Percentiles rank a stretch among this genome's conserved stretches.
These are phyloP conservation scores for Drosophila cracens DNA, from an alignment of 2,888 invertebrate species.

Conservation along the genomic window DNA sequence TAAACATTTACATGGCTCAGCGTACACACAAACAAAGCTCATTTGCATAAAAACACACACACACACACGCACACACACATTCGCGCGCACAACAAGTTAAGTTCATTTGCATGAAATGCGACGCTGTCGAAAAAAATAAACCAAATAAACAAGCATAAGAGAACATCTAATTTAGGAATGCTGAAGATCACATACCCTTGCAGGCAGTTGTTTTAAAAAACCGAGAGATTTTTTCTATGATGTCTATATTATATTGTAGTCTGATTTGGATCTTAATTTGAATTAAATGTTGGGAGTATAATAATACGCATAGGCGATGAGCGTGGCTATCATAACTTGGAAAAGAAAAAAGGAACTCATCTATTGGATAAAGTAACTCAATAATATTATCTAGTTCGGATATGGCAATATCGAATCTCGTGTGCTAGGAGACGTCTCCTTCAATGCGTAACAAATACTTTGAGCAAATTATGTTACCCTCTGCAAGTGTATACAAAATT, in stretches of 20 bases:
- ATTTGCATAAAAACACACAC: slow-evolving; percentile 60
- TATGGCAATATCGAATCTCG: not conserved
- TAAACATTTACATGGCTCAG: slow-evolving; percentile 51
- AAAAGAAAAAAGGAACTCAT: not conserved
- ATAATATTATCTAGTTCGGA: not conserved
- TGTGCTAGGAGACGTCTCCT: not conserved
- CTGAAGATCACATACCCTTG: not conserved
- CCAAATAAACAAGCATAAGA: not conserved
- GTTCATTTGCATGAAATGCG: slow-evolving; percentile 74
- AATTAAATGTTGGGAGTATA: not conserved
- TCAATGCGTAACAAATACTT: not conserved
- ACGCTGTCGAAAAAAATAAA: slow-evolving; percentile 36
- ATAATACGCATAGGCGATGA: not conserved
- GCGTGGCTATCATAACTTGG: not conserved
- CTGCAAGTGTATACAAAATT: not conserved
- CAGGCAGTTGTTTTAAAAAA: too few relatives aligned
- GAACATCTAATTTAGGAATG: not conserved
- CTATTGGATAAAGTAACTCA: too few relatives aligned
- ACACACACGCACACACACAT: not conserved
- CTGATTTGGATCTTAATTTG: not conserved
- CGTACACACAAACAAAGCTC: slow-evolving; percentile 32
- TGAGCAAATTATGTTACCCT: not conserved
- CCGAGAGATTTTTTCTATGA: not conserved
- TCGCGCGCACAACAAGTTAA: slow-evolving; percentile 47
- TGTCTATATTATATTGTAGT: not conserved